A percentile compares a stretch with the other conserved stretches of the same genome.
phyloP scores from a whole-genome alignment of 1,140 invertebrate species.

The Macrostomum lignano region DNA sequence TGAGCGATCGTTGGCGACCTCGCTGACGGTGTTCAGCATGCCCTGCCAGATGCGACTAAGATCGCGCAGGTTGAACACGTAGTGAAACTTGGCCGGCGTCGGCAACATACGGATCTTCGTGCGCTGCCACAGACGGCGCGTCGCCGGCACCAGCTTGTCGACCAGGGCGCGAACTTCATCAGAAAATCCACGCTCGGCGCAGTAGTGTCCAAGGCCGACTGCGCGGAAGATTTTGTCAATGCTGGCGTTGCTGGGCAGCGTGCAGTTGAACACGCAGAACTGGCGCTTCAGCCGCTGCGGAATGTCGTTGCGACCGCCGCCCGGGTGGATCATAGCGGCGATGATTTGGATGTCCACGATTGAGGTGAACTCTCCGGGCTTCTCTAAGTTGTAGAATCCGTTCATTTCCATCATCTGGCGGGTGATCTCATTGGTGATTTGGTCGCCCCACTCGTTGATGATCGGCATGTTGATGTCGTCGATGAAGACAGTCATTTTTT shows the following conservation, averaged over 20 bases:
- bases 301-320: constrained; percentile 59
- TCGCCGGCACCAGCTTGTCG: constrained; percentile 50
- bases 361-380: constrained; percentile 72
- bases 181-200: constrained; percentile 36
- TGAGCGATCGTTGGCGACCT: constrained; percentile 35
- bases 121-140: constrained; percentile 54
- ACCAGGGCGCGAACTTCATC: constrained; percentile 49
- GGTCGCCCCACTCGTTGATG: constrained; percentile 77
- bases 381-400: constrained; percentile 82
- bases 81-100: constrained; percentile 83
- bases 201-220: constrained; percentile 22
- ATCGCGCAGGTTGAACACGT: constrained; percentile 74
- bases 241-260: constrained; percentile 51
- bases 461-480: constrained; percentile 83
- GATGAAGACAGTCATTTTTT: constrained; percentile 73
- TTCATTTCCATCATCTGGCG: constrained; percentile 82
- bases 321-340: constrained; percentile 71
- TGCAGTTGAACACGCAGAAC: constrained; percentile 79
- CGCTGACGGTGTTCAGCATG: constrained; percentile 37
- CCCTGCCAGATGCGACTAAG: constrained; percentile 68
- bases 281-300: constrained; percentile 66
- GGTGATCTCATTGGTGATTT: constrained; percentile 73
- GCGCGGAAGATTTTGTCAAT: constrained; percentile 56
- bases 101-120: constrained; percentile 58
- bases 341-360: constrained; percentile 63